Evolutionary conservation across 2,113 vertebrate species (phyloP), one percentile per base, ranked within the genome.

Genomic region (Orientallactaga bullata): DNA sequence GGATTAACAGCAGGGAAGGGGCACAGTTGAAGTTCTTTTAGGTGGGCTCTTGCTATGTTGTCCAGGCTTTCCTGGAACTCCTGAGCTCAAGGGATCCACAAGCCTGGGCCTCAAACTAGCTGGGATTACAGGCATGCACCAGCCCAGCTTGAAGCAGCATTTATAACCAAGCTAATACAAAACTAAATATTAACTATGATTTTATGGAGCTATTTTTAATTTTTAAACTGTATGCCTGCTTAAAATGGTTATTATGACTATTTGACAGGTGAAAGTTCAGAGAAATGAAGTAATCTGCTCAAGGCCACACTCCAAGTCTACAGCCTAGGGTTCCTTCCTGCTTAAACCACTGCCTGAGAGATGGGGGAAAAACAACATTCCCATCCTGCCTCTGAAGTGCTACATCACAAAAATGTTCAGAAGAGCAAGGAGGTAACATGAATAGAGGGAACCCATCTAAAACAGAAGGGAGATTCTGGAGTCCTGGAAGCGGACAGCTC

Each of bases 151-250:
- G 28, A 90, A 88, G 23, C 21, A 51, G 55, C 30, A 84, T 89
- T 94, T 92, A 87, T 78, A 94, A 91, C 28, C 23, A 88, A 92
- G n/a, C 26, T 80, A 95, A 85, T 55, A 76, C 47, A 85, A 80
- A 85, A 71, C 23, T 93, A 91, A 91, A 90, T 81, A 78, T 58
- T 91, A 90, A 76, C 68, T 63, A 63, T 81, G 51, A 71, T 55
- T 94, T 94, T 87, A 88, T 74, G 66, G 55, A 47, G 12, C 16
- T 91, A 2, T 69, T 94, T 93, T 47, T 60, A 85, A 3, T 20
- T 71, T 79, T 72, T 82, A 39, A 30, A 74, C 21, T 80, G 69
- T 55, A 30, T 76, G 18, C 65, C 69, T 76, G 21, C 81, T 68
- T 94, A 78, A 95, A 94, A 89, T 76, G 63, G 17, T 94, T 93